Base-by-base conservation (phyloP, 1,140 invertebrate species). In the Parapsyche elsis region DNA sequence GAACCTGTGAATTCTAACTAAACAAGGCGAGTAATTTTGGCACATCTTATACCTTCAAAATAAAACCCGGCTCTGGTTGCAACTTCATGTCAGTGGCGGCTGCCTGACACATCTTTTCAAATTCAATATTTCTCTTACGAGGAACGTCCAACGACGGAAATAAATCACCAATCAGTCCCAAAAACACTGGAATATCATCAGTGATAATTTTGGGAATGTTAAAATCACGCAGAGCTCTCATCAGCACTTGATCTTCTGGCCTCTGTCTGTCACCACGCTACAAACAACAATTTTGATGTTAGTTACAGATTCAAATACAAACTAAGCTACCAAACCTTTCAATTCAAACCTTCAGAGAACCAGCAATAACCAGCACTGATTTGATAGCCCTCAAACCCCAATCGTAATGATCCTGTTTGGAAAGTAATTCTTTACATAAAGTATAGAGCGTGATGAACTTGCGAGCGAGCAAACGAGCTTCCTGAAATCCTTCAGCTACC, bases 361-460 rank as follows among this genome's bases (percentile, higher is more conserved):
- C 97, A 82, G 96, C 96, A 5, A 98, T 96, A 0, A 97, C 96
- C 12, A 98, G 89, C 2, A 98, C 95, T 75, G 96, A 97, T 86
- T 98, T 98, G 77, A 98, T 97, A 59, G 96, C 96, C 84, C 97
- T 88, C 26, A 98, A 88, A 57, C 96, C 96, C 96, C 96, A 98
- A 90, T 98, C 96, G 84, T 98, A 98, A 86, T 98, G 96, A 86
- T 97, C 96, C 86, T 98, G 96, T 87, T 97, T 97, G 1, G 95
- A 97, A 0, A 98, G 88, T 59, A 97, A 87, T 86, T 97, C 96
- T 82, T 92, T 92, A 87, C 96, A 98, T 71, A 98, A 87, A 0
- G 93, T 95, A 86, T 97, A 98, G 0, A 97, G 88, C 0, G 96
- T 97, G 81, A 97, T 96, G 86, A 98, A 97, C 87, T 97, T 98